A percentile compares a stretch with the other conserved stretches of the same genome.
Evolutionary conservation across 1,140 invertebrate species (phyloP).

Genomic region (Drosophila virilis): DNA sequence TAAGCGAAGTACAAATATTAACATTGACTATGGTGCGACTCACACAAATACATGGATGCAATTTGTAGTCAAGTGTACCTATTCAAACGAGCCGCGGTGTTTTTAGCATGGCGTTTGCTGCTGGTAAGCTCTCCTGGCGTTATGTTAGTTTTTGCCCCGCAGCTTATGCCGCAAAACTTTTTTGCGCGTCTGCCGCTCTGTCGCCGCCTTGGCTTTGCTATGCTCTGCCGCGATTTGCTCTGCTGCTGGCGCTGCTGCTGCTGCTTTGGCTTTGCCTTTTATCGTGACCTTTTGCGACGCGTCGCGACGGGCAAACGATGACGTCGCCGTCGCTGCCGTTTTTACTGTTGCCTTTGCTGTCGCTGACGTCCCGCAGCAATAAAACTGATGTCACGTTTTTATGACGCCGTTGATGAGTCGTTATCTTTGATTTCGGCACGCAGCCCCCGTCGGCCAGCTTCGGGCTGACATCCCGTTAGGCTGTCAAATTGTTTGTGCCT

Average conservation of each 20-base stretch:
- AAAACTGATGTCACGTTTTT: constrained; percentile 82
- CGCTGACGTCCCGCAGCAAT: constrained; percentile 52
- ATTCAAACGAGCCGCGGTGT: not conserved
- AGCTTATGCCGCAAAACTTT: constrained; percentile 41
- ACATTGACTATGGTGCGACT: too few relatives aligned
- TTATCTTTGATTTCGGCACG: constrained; percentile 78
- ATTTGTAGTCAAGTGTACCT: not conserved
- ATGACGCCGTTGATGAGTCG: constrained; percentile 80
- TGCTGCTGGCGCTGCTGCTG: not conserved
- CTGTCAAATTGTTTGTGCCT: constrained; percentile 25
- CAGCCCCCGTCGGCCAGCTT: constrained; percentile 41
- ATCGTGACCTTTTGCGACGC: constrained; percentile 66
- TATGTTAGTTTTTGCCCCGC: constrained; percentile 37
- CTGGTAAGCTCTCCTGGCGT: constrained; percentile 14
- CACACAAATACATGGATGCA: not conserved
- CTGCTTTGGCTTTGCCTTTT: constrained; percentile 58
- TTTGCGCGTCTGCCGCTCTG: constrained; percentile 18
- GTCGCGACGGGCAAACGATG: constrained; percentile 63
- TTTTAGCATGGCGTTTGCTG: not conserved
- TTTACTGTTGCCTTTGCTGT: constrained; percentile 10
- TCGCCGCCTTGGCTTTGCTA: constrained; percentile 3
- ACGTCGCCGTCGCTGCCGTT: constrained; percentile 46
- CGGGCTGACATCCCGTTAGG: constrained; percentile 29
- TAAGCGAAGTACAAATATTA: too few relatives aligned
- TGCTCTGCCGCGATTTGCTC: constrained; percentile 5